These are phyloP conservation scores for Egretta garzetta DNA, from an alignment of 2,113 vertebrate species.

Conservation along the genomic window DNA sequence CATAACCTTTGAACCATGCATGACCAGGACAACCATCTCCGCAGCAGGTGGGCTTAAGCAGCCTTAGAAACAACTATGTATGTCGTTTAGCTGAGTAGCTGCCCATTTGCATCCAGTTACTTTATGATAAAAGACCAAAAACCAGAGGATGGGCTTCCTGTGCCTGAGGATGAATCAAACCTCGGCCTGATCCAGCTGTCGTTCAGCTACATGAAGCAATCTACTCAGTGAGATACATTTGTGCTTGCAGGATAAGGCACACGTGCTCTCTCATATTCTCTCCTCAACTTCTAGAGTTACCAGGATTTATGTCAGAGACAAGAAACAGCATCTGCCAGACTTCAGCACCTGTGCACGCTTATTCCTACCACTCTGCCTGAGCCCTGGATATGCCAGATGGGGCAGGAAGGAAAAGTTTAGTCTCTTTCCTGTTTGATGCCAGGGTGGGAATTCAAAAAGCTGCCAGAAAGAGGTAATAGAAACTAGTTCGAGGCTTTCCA, in stretches of 20 bases:
- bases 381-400: not conserved
- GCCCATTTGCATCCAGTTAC: not conserved
- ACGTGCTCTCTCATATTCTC: not conserved
- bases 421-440: not conserved
- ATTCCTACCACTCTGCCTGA: not conserved
- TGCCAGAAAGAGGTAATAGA: not conserved
- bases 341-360: not conserved
- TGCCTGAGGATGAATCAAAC: not conserved
- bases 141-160: not conserved
- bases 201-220: not conserved
- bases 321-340: not conserved
- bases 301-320: not conserved
- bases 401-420: not conserved
- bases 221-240: not conserved
- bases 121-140: not conserved
- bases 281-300: not conserved
- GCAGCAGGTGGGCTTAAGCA: not conserved
- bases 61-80: not conserved
- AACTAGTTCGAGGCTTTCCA: not conserved
- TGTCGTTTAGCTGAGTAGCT: not conserved
- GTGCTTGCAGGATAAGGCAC: not conserved
- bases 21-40: not conserved
- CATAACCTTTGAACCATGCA: not conserved
- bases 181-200: not conserved
- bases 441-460: not conserved